These are phyloP conservation scores for Hymenopus coronatus DNA, from an alignment of 2,888 invertebrate genomes.

Conservation along the genomic window DNA sequence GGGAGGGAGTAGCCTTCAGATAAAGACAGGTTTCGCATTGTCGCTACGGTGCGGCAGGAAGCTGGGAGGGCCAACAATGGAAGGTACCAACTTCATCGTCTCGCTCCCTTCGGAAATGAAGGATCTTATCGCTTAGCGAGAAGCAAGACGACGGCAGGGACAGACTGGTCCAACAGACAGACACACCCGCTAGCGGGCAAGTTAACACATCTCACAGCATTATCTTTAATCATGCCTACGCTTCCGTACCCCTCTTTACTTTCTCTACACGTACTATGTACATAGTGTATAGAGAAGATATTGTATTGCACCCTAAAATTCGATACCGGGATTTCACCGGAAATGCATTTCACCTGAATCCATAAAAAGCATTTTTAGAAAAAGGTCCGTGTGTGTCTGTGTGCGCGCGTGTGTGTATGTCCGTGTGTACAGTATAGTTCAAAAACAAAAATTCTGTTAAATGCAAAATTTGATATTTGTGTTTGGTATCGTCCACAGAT, in stretches of 20 bases:
- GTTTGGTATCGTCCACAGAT: no score
- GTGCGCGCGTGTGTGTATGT: no score
- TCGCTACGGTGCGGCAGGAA: neutral
- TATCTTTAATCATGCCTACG: neutral
- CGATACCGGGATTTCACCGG: no score
- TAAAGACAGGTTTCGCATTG: neutral
- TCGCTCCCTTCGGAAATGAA: neutral
- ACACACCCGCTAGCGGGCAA: neutral
- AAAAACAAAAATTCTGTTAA: no score
- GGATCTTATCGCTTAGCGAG: neutral
- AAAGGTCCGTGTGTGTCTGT: no score
- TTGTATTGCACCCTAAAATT: no score
- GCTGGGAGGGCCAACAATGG: neutral
- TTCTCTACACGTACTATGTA: no score
- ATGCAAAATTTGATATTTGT: no score
- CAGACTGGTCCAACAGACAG: neutral
- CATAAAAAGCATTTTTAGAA: no score
- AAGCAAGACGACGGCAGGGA: neutral
- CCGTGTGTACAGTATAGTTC: no score
- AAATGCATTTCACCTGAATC: no score
- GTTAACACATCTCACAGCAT: neutral
- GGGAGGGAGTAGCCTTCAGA: neutral
- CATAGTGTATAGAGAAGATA: no score
- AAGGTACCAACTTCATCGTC: neutral
- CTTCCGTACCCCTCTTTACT: neutral